These are phyloP conservation scores for Empis stercorea DNA, from an alignment of 2,888 invertebrate species.

Conservation along the genomic window DNA sequence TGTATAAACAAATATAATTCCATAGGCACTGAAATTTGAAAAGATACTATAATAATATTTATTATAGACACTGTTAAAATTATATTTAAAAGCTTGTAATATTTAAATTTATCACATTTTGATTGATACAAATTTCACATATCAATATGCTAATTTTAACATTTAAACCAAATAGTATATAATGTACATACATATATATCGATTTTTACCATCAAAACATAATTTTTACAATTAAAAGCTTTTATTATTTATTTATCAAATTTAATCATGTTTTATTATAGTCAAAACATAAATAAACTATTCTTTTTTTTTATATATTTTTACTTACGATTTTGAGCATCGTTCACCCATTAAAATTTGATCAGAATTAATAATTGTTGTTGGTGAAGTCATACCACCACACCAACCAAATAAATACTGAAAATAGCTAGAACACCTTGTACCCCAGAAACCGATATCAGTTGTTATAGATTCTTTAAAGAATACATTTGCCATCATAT, in stretches of 20 bases:
- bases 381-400: conserved; percentile 10
- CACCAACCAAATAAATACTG: conserved; percentile 21
- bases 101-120: no score
- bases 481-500: conserved; percentile 19
- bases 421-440: conserved; percentile 19
- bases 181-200: no score
- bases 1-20: conserved; percentile 18
- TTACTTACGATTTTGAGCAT: conserved; percentile 16
- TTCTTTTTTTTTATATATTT: no score
- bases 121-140: no score
- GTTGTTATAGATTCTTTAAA: conserved; percentile 20
- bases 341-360: conserved; percentile 19
- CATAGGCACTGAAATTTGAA: conserved; percentile 14
- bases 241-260: neutral
- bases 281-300: no score
- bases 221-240: no score
- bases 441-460: conserved; percentile 17
- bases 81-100: neutral
- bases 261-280: neutral
- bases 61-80: neutral
- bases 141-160: no score
- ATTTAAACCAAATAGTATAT: no score
- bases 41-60: neutral
- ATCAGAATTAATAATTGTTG: conserved; percentile 14
- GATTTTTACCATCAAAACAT: no score